Conservation (phyloP, 2,113 vertebrate genomes). For the Nerophis ophidion region DNA sequence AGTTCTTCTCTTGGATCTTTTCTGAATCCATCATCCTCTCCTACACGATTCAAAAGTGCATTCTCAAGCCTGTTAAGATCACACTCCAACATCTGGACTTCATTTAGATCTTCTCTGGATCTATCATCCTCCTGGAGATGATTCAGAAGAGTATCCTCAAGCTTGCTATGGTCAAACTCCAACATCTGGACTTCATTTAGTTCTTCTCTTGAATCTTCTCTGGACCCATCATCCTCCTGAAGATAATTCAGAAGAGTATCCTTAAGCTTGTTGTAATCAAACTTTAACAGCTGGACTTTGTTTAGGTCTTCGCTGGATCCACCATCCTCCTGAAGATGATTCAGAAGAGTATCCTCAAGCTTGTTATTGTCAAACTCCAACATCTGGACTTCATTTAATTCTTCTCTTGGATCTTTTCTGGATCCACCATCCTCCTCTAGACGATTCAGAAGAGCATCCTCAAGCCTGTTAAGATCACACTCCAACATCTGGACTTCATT, state of each 20-base stretch:
- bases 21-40: conserved; percentile 7
- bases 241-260: no score
- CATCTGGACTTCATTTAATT: conserved; percentile 7
- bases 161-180: neutral
- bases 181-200: neutral
- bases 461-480: no score
- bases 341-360: conserved; percentile 1
- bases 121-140: conserved; percentile 10
- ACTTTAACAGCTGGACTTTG: no score
- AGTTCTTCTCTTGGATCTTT: conserved; percentile 21
- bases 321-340: no score
- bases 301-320: no score
- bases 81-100: no score
- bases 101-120: conserved; percentile 17
- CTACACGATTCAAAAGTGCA: conserved; percentile 24
- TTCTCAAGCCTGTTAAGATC: no score
- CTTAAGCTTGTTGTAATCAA: no score
- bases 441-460: conserved; percentile 19
- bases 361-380: conserved; percentile 13
- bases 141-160: conserved; percentile 18
- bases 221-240: no score
- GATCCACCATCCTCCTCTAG: conserved; percentile 4
- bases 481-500: neutral
- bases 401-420: conserved; percentile 12
- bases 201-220: no score